A percentile compares a stretch with the other conserved stretches of the same genome.
phyloP scores from a whole-genome alignment of 2,888 invertebrate genomes.

The Chelonus formosanus region DNA sequence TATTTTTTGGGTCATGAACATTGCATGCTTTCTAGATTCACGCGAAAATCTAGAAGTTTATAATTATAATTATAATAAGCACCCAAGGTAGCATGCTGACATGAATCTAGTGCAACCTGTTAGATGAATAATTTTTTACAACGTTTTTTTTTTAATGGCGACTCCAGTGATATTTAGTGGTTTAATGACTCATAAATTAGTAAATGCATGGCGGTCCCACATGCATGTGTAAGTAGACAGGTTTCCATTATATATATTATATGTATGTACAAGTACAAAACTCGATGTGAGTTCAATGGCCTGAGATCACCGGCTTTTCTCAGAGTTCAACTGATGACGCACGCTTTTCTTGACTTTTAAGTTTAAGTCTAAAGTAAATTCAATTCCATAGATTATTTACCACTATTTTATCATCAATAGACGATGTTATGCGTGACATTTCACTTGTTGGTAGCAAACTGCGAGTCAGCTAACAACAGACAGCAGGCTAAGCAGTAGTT shows the following conservation, averaged over 20 bases:
- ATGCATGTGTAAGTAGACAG: slow-evolving; percentile 4
- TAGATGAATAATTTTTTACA: slow-evolving; percentile 1
- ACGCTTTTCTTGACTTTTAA: slow-evolving; percentile 24
- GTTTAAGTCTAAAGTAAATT: slow-evolving; percentile 21
- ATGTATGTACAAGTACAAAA: slow-evolving; percentile 4
- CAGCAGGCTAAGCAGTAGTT: too few species aligned
- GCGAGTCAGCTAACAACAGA: too few species aligned
- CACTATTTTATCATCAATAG: neutral
- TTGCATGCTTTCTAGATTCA: neutral
- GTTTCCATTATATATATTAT: slow-evolving; percentile 1
- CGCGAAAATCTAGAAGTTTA: neutral
- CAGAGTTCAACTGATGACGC: slow-evolving; percentile 38
- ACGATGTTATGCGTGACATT: too few species aligned
- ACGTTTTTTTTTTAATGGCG: neutral
- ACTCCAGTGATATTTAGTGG: neutral
- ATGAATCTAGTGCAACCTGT: slow-evolving; percentile 3
- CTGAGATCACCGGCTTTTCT: slow-evolving; percentile 32
- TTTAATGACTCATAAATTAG: slow-evolving; percentile 14
- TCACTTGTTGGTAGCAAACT: too few species aligned
- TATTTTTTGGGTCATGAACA: neutral
- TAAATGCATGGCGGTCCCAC: slow-evolving; percentile 2
- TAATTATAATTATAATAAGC: too few species aligned
- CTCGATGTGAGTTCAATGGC: slow-evolving; percentile 37
- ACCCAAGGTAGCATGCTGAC: neutral
- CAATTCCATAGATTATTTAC: slow-evolving; percentile 31